A percentile compares a stretch with the other conserved stretches of the same genome.
Evolutionary conservation across 2,113 vertebrate genomes (phyloP).

Genomic region (Catharus bicknelli): DNA sequence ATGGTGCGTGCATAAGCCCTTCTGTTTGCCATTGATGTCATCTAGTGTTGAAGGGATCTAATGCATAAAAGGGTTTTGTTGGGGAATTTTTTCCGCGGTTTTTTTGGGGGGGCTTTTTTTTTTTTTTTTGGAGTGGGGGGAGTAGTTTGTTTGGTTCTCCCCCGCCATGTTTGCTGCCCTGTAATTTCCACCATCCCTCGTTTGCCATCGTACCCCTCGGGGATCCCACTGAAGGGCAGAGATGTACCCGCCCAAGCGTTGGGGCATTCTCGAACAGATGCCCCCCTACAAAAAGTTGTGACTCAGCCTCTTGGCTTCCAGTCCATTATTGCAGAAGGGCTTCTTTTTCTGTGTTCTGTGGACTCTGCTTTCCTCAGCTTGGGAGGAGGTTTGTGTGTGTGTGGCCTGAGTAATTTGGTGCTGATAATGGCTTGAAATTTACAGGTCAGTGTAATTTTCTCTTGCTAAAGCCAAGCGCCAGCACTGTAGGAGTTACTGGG

Average conservation of each 20-base stretch:
- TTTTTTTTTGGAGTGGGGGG: too few species aligned
- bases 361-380: background rate
- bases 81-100: background rate
- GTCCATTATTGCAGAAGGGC: background rate
- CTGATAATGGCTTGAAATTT: background rate
- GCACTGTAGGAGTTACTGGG: background rate
- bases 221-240: background rate
- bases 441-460: background rate
- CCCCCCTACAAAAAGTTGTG: background rate
- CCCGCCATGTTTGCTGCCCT: background rate
- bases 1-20: fast-evolving
- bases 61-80: background rate
- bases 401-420: background rate
- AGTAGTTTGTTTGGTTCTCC: too few species aligned
- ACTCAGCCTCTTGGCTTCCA: background rate
- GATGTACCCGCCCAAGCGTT: too few species aligned
- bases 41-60: background rate
- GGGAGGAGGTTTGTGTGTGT: fast-evolving
- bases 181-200: fast-evolving
- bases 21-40: background rate
- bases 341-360: background rate
- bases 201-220: fast-evolving
- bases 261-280: background rate
- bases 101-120: background rate
- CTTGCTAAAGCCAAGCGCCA: background rate